These are phyloP conservation scores for Phrynosoma platyrhinos DNA, from an alignment of 2,113 vertebrate genomes.

Conservation along the genomic window DNA sequence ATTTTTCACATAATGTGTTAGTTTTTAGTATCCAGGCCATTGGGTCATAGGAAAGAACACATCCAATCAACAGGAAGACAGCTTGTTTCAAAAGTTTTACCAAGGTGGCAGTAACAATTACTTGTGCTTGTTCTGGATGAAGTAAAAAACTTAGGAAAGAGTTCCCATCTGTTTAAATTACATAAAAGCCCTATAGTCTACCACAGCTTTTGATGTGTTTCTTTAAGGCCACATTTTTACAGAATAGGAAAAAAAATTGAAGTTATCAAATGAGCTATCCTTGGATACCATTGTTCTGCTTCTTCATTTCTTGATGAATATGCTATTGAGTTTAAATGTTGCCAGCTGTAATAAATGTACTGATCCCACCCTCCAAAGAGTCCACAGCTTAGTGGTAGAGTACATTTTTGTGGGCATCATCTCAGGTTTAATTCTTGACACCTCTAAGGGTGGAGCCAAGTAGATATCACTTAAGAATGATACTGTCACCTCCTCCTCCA, in stretches of 20 bases:
- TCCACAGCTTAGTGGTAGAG: too few species aligned
- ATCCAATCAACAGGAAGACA: neutral
- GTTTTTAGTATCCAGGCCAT: constrained; percentile 30
- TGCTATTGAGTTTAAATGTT: neutral
- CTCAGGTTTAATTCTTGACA: too few species aligned
- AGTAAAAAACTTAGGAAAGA: neutral
- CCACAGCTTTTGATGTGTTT: neutral
- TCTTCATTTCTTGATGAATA: neutral
- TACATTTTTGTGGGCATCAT: too few species aligned
- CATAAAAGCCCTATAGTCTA: neutral
- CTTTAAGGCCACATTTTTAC: neutral
- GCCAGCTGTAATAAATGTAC: too few species aligned
- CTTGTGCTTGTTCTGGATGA: neutral
- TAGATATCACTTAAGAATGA: too few species aligned
- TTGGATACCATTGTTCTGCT: neutral
- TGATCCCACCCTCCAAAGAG: too few species aligned
- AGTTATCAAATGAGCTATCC: neutral
- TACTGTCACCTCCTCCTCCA: too few species aligned
- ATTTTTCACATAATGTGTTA: neutral
- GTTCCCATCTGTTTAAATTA: neutral
- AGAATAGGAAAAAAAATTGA: neutral
- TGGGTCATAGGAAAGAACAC: constrained; percentile 10
- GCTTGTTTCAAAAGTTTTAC: neutral
- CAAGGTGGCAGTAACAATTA: too few species aligned
- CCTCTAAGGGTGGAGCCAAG: too few species aligned